These are phyloP conservation scores for Cathartes aura DNA, from an alignment of 2,113 vertebrate genomes.

Conservation along the genomic window DNA sequence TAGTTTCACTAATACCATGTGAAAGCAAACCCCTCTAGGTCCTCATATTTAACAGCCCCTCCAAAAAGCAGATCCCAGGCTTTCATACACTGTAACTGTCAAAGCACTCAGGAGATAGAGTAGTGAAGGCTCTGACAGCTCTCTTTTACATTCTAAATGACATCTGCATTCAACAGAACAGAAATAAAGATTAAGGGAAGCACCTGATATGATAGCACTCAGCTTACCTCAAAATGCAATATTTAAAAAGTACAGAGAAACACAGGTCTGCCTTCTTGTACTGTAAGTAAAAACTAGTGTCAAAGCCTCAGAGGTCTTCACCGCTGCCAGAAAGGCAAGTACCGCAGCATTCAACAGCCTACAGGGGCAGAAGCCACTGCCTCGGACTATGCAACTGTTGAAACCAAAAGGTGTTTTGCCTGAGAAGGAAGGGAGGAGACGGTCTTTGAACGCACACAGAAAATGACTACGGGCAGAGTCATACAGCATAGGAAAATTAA, in stretches of 20 bases:
- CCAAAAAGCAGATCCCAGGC: slow-evolving; percentile 4
- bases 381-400: background rate
- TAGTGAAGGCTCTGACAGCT: slow-evolving; percentile 4
- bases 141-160: slow-evolving; percentile 55
- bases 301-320: slow-evolving; percentile 15
- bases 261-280: slow-evolving; percentile 42
- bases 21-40: slow-evolving; percentile 59
- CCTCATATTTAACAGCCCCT: slow-evolving; percentile 4
- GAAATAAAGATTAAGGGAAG: slow-evolving; percentile 61
- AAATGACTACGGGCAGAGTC: background rate
- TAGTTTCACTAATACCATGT: slow-evolving; percentile 27
- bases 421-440: background rate
- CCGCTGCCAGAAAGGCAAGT: background rate
- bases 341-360: background rate
- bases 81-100: slow-evolving; percentile 29
- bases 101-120: slow-evolving; percentile 9
- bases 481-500: background rate
- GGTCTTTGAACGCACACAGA: background rate
- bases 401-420: background rate
- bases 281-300: slow-evolving; percentile 30
- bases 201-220: slow-evolving; percentile 15
- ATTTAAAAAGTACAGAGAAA: slow-evolving; percentile 59
- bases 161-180: slow-evolving; percentile 65
- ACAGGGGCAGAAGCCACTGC: slow-evolving; percentile 1
- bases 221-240: slow-evolving; percentile 54